A percentile compares a stretch with the other conserved stretches of the same genome.
phyloP scores from a whole-genome alignment of 2,797 vertebrate genomes.

The Mastacembelus armatus region DNA sequence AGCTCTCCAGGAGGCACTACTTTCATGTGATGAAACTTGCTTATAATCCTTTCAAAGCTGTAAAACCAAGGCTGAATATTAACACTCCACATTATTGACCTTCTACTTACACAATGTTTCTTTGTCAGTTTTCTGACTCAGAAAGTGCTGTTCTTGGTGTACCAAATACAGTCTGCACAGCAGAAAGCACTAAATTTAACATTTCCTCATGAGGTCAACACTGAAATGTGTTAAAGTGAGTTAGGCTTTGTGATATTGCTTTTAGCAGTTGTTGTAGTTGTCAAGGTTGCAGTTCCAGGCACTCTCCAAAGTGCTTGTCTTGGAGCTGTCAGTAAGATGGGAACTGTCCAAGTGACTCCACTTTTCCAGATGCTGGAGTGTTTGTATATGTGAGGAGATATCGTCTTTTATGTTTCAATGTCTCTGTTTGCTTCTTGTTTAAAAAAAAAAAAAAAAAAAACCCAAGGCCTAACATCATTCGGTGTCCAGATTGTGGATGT shows the following conservation, averaged over 20 bases:
- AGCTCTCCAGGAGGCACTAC: conserved; percentile 64
- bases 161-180: conserved; percentile 18
- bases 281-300: not conserved
- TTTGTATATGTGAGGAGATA: not conserved
- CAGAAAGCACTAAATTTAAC: conserved; percentile 20
- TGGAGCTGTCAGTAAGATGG: not conserved
- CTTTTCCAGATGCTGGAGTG: not conserved
- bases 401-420: conserved; percentile 2
- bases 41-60: conserved; percentile 75
- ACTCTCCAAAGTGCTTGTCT: not conserved
- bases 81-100: conserved; percentile 71
- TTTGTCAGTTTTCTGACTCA: conserved; percentile 53
- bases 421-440: not conserved
- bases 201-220: conserved; percentile 38
- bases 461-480: not conserved
- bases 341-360: not conserved
- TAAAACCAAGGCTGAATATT: conserved; percentile 71
- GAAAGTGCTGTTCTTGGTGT: conserved; percentile 36
- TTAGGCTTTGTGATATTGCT: not conserved
- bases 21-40: conserved; percentile 78
- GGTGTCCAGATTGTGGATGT: conserved; percentile 26
- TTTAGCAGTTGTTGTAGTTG: not conserved
- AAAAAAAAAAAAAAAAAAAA: too few species aligned
- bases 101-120: conserved; percentile 59
- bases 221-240: conserved; percentile 18